Conservation (phyloP, 2,113 vertebrate species). For the Festucalex cinctus region DNA sequence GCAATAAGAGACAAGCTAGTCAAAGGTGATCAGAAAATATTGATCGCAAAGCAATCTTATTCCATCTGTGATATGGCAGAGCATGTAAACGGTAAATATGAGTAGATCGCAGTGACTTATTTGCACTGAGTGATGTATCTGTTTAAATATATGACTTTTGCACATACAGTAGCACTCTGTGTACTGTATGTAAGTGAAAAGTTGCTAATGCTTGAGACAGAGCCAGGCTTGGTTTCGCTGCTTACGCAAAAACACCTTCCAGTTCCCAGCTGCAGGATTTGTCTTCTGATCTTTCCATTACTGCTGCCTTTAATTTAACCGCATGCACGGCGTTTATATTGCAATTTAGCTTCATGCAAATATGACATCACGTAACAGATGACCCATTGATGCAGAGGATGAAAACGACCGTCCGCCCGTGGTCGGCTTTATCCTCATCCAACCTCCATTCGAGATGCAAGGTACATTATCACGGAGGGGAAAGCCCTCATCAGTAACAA, state of each 20-base stretch:
- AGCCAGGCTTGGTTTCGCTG: background rate
- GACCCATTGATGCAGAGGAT: conserved; percentile 52
- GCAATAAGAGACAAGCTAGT: too few species aligned
- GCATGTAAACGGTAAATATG: too few species aligned
- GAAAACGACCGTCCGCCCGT: conserved; percentile 7
- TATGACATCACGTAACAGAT: conserved; percentile 30
- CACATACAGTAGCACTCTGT: background rate
- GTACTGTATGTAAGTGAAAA: background rate
- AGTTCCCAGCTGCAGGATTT: background rate
- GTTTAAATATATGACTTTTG: background rate
- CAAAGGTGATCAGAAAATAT: too few species aligned
- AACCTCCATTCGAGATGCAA: background rate
- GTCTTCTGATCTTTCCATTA: background rate
- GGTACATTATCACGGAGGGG: conserved; percentile 8
- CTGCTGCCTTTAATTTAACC: conserved; percentile 12
- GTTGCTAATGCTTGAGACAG: background rate
- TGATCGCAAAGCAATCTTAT: too few species aligned
- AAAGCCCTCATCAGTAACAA: conserved; percentile 3
- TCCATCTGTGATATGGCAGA: too few species aligned
- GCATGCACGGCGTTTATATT: conserved; percentile 13
- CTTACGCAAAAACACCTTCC: background rate
- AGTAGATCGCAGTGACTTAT: too few species aligned
- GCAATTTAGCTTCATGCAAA: conserved; percentile 30
- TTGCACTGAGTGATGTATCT: background rate
- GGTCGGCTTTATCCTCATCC: background rate